Evolutionary conservation across 23 tunicate genomes (phyloP).

Genomic region (Trididemnum nubilum): DNA sequence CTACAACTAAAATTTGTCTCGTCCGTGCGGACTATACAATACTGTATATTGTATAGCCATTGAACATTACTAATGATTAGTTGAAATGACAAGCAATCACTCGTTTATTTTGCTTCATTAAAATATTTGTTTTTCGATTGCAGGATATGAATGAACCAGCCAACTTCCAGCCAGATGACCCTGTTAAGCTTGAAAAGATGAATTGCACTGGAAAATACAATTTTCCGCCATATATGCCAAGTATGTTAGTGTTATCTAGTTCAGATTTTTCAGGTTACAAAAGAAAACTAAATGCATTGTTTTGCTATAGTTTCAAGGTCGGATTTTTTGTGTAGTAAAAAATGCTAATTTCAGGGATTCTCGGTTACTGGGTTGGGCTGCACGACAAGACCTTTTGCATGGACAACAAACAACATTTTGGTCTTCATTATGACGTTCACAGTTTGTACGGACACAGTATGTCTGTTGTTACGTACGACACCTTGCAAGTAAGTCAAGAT

Average conservation of each 20-base stretch:
- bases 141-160: conserved; percentile 99
- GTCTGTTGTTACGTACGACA: conserved; percentile 73
- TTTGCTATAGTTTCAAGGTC: no score
- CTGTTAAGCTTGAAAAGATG: conserved; percentile 64
- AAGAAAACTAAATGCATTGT: no score
- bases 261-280: conserved; percentile 70
- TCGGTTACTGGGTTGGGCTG: conserved; percentile 73
- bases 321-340: no score
- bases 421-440: conserved; percentile 88
- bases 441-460: conserved; percentile 96
- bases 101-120: no score
- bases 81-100: no score
- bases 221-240: conserved; percentile 81
- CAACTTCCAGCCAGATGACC: conserved; percentile 94
- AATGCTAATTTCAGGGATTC: conserved; percentile 70
- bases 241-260: conserved; percentile 17
- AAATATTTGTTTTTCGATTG: no score
- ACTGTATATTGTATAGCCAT: no score
- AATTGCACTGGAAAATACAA: conserved; percentile 92
- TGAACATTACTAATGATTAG: no score
- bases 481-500: conserved; percentile 53
- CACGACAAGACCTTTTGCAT: conserved; percentile 90
- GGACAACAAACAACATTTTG: conserved; percentile 76
- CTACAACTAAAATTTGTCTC: no score
- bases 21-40: no score